Conservation (phyloP, 2,797 vertebrate species). For the Tadarida brasiliensis region DNA sequence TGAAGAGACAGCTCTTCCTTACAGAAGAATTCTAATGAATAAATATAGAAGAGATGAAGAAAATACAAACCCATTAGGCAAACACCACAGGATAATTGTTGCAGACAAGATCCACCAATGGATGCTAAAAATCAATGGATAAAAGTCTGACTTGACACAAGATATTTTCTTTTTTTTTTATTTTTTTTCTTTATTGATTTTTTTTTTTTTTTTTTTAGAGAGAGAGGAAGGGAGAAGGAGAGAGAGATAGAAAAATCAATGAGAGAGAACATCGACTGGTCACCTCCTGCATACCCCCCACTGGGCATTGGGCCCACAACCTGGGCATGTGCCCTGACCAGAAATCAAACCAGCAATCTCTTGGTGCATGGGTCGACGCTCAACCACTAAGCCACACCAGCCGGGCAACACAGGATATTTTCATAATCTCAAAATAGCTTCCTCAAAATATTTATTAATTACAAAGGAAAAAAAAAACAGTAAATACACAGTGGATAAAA, state of each 20-base stretch:
- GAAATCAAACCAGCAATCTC: no score
- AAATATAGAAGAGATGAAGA: not conserved
- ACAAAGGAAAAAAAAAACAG: not conserved
- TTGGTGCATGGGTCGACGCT: no score
- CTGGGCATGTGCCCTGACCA: no score
- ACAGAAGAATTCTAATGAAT: not conserved
- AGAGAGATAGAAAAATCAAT: no score
- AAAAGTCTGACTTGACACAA: not conserved
- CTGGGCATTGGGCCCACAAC: no score
- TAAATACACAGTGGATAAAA: not conserved
- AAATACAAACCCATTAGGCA: not conserved
- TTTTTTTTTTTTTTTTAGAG: no score
- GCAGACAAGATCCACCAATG: not conserved
- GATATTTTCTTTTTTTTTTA: no score
- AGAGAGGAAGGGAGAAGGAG: no score
- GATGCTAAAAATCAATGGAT: not conserved
- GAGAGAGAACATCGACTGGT: no score
- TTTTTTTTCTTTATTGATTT: no score
- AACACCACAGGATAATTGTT: not conserved
- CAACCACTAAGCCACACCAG: no score
- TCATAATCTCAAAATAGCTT: not conserved
- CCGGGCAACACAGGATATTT: not conserved
- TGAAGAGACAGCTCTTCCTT: not conserved
- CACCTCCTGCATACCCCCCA: no score
- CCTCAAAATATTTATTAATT: not conserved